phyloP scores from a whole-genome alignment of 2,113 vertebrate genomes.

The Osmerus mordax region DNA sequence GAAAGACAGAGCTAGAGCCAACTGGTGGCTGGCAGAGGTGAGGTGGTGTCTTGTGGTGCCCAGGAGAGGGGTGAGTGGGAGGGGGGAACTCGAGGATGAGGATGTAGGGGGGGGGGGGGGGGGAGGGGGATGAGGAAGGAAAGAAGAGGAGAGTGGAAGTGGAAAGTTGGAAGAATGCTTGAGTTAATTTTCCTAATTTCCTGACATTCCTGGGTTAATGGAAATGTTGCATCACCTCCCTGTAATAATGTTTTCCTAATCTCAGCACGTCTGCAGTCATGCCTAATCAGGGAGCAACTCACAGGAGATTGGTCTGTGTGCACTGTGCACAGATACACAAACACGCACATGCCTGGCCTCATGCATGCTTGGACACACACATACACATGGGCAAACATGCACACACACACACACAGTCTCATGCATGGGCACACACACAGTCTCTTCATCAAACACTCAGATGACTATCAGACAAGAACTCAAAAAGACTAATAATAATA shows the following conservation, averaged over 20 bases:
- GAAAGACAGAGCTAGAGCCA: no score
- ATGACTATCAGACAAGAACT: conserved; percentile 3
- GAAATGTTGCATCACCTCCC: conserved; percentile 23
- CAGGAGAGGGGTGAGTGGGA: no score
- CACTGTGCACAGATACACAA: not conserved
- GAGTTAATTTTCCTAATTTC: not conserved
- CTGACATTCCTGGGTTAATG: conserved; percentile 9
- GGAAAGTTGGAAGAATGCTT: not conserved
- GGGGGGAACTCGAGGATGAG: no score
- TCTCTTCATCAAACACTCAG: conserved; percentile 12
- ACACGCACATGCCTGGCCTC: not conserved
- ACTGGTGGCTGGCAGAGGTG: not conserved
- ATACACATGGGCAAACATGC: not conserved
- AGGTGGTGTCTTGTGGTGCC: not conserved
- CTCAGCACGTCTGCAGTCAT: not conserved
- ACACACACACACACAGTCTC: conserved; percentile 3
- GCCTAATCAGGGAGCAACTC: conserved; percentile 12
- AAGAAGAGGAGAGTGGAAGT: not conserved
- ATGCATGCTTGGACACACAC: conserved; percentile 3
- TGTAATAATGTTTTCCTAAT: conserved; percentile 28
- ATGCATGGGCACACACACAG: not conserved
- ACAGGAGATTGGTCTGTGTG: not conserved
- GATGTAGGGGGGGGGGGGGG: not conserved
- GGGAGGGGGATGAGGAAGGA: not conserved
- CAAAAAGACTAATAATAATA: conserved; percentile 23